Percentiles rank a stretch among this genome's conserved stretches.
These are phyloP conservation scores for Chelonus insularis DNA, from an alignment of 1,140 invertebrate species.

Conservation along the genomic window DNA sequence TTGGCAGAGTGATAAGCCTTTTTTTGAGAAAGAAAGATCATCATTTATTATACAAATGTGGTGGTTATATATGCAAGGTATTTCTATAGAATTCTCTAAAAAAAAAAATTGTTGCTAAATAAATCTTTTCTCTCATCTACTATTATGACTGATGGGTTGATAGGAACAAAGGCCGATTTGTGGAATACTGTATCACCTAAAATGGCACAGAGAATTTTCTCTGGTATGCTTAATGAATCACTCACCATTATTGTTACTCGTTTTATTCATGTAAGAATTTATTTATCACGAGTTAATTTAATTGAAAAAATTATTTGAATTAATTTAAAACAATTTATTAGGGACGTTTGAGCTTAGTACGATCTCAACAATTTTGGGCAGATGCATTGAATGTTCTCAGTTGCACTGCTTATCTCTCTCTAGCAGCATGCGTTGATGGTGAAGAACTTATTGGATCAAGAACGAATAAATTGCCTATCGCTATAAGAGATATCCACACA, in stretches of 20 bases:
- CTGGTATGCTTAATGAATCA: conserved; percentile 80
- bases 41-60: conserved; percentile 82
- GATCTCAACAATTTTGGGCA: conserved; percentile 67
- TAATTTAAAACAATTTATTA: conserved; percentile 43
- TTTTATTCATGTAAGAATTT: conserved; percentile 68
- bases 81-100: conserved; percentile 6
- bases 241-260: conserved; percentile 73
- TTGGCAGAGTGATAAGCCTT: conserved; percentile 66
- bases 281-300: neutral
- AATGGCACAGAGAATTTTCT: conserved; percentile 77
- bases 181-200: conserved; percentile 81
- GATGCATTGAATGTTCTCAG: conserved; percentile 75
- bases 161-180: conserved; percentile 72
- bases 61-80: conserved; percentile 83
- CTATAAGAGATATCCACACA: conserved; percentile 73
- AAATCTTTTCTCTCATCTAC: conserved; percentile 1
- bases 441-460: conserved; percentile 66
- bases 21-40: conserved; percentile 70
- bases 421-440: conserved; percentile 66
- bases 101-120: no score
- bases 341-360: conserved; percentile 65
- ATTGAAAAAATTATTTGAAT: neutral
- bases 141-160: no score
- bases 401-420: conserved; percentile 70
- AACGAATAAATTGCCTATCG: conserved; percentile 63